These are phyloP conservation scores for Chloroclysta siterata DNA, from an alignment of 2,888 invertebrate species.

Conservation along the genomic window DNA sequence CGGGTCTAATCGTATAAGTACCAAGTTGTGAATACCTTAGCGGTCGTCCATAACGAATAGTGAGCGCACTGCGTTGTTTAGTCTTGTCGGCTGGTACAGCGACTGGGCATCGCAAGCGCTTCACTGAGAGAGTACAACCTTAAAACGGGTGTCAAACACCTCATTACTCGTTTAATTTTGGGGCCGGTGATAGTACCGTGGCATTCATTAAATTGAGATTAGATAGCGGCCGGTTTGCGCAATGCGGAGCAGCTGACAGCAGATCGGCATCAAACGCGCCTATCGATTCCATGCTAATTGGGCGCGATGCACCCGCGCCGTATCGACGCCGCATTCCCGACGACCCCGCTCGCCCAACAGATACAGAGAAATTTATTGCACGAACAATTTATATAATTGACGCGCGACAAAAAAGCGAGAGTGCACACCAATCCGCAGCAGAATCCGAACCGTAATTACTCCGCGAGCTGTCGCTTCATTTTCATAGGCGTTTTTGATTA, in stretches of 20 bases:
- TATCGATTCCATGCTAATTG: conserved; percentile 85
- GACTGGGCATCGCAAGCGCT: not conserved
- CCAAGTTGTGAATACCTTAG: not conserved
- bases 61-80: not conserved
- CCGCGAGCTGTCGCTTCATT: conserved; percentile 62
- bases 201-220: conserved; percentile 79
- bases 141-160: conserved; percentile 19
- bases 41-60: not conserved
- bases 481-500: conserved; percentile 75
- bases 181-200: conserved; percentile 61
- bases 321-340: conserved; percentile 73
- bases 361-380: conserved; percentile 84
- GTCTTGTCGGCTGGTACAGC: not conserved
- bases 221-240: conserved; percentile 74
- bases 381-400: conserved; percentile 84
- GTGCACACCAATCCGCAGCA: conserved; percentile 74
- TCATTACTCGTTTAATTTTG: conserved; percentile 30
- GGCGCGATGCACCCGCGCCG: conserved; percentile 66
- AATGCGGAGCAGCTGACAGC: conserved; percentile 73
- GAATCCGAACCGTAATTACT: conserved; percentile 73
- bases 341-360: conserved; percentile 70
- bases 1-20: not conserved
- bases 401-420: conserved; percentile 81
- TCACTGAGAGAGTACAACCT: conserved; percentile 16
- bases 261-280: conserved; percentile 78